Base-by-base conservation (phyloP, 2,113 vertebrate species). In the Lethenteron camtschaticum region DNA sequence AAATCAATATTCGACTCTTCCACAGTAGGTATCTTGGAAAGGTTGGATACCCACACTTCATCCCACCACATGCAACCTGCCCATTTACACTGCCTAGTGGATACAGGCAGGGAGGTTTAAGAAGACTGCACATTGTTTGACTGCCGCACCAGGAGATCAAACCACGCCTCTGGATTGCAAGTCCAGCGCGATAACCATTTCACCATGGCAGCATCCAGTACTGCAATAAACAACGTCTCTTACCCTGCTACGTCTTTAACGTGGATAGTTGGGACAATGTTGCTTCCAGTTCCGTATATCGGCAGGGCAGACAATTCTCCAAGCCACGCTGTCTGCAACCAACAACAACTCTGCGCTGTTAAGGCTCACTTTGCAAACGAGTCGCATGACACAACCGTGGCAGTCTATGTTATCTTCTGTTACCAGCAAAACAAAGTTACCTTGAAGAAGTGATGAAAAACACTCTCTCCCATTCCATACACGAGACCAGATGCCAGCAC, bases 401-500 rank as follows among this genome's bases (percentile, higher is more conserved):
- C 59, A 13, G 16, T 63, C 16, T 63, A 8, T 63, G 13, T 63
- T 63, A 14, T 14, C 8, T 63, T 63, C 1, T 14, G 13, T 8
- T 18, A 18, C 1, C 13, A 63, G 16, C 16, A 63, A 63, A 63
- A 63, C 16, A 58, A 63, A 11, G 59, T 13, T 76, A 95, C 92
- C 85, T 89, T 96, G 75, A 96, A 96, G 75, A 89, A 87, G 68
- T 75, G 78, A 74, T 96, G 90, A 24, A 96, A 83, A 69, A 85
- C 56, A n/a, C 84, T 81, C 73, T 88, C 94, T 71, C 81, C 90
- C 76, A 78, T 77, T 78, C 94, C 94, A 57, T 96, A 96, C 60
- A 83, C 86, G 71, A 90, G 81, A 71, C 90, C 94, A 9, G 89
- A 82, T 4, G 86, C 88, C 73, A 96, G 75, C 20, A 95, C 80